These are phyloP conservation scores for Sebastolobus alascanus DNA, from an alignment of 2,797 vertebrate species.

Conservation along the genomic window DNA sequence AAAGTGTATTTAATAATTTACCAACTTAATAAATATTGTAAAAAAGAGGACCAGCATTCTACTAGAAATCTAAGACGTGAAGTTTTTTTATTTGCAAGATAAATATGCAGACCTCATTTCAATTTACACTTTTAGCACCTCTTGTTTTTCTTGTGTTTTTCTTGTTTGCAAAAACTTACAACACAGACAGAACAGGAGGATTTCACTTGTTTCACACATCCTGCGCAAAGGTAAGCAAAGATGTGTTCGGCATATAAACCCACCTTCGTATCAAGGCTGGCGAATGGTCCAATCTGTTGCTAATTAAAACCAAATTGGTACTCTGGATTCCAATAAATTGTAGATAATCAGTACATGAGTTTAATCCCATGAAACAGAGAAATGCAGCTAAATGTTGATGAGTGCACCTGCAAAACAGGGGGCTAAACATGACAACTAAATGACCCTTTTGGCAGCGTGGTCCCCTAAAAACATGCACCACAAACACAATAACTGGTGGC, in stretches of 20 bases:
- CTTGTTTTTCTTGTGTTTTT: background rate
- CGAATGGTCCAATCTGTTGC: constrained; percentile 1
- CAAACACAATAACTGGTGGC: constrained; percentile 37
- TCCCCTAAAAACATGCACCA: constrained; percentile 37
- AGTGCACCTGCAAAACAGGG: constrained; percentile 25
- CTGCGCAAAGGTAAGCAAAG: constrained; percentile 23
- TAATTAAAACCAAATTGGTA: constrained; percentile 20
- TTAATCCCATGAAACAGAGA: background rate
- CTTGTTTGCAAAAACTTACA: constrained; percentile 27
- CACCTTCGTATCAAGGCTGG: background rate
- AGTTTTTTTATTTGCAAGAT: constrained; percentile 6
- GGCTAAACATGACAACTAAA: constrained; percentile 14
- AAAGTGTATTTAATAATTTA: constrained; percentile 65
- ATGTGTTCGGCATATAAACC: constrained; percentile 52
- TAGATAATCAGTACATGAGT: background rate
- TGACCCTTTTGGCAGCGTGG: background rate
- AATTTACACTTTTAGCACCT: constrained; percentile 17
- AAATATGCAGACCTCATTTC: background rate
- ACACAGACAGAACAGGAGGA: constrained; percentile 5
- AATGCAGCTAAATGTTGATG: constrained; percentile 7
- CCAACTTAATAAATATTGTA: constrained; percentile 48
- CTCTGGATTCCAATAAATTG: constrained; percentile 8
- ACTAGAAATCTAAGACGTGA: constrained; percentile 8
- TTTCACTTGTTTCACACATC: constrained; percentile 30
- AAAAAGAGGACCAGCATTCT: constrained; percentile 20